Evolutionary conservation across 2,888 invertebrate species (phyloP), one percentile per base, ranked within the genome.

Genomic region (Drosophila prostipennis): DNA sequence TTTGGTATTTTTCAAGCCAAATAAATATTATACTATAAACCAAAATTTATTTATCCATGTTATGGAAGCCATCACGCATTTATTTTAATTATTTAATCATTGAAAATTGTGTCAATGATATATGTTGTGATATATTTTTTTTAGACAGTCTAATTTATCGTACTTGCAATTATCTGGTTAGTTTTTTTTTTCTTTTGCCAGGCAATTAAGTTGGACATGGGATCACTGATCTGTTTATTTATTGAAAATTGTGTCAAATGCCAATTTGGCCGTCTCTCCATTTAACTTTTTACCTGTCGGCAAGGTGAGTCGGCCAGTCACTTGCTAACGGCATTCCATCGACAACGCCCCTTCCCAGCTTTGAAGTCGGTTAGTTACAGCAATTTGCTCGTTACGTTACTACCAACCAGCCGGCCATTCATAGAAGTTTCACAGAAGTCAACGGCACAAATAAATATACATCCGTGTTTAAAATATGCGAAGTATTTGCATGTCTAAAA

Each of bases 381-480:
- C 45, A 37, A 63, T 39, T 60, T 59, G 26, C 48, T 19, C 23
- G 46, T 29, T 52, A 23, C 32, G 46, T 29, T 52, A 23, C 53
- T 64, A 29, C 14, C 36, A 2, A 26, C 26, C 39, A 37, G 29
- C 29, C 70, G 70, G 36, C 39, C 70, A 70, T 70, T 70, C 70
- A 70, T 70, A 40, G 70, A 61, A 60, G 48, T 68, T 37, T 59
- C 36, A 19, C 34, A 23, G 14, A 56, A 48, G 56, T 19, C 49
- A 43, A 11, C 8, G 16, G 48, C 32, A 8, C 34, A 13, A 6
- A 23, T 11, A n/a, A n/a, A 42, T 16, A 16, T 23, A 13, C 43
- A 43, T 19, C 3, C 11, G 23, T 23, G 43, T 23, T 43, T 5
- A 10, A 37, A n/a, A 7, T 7, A 29, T 29, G 29, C 3, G 7